Percentiles rank a stretch among this genome's conserved stretches.
These are phyloP conservation scores for Nothoprocta perdicaria DNA, from an alignment of 2,113 vertebrate genomes.

Conservation along the genomic window DNA sequence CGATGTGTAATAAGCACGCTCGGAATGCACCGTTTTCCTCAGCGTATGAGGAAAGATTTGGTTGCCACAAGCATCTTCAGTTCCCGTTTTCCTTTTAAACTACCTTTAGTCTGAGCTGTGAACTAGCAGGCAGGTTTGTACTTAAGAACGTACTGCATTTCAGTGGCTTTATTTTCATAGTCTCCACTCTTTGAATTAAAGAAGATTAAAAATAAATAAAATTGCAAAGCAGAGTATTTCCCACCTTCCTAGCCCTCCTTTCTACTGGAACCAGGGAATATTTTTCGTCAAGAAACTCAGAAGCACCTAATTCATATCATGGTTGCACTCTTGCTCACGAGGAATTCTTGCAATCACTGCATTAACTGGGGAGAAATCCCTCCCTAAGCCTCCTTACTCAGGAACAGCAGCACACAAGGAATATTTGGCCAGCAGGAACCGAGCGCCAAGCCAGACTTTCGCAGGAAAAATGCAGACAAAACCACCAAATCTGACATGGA, in stretches of 20 bases:
- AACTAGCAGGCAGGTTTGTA: conserved; percentile 19
- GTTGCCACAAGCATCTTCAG: not conserved
- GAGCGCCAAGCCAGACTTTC: not conserved
- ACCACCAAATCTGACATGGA: not conserved
- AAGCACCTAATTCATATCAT: not conserved
- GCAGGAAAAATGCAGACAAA: not conserved
- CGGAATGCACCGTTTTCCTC: fast-evolving
- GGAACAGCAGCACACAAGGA: not conserved
- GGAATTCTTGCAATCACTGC: not conserved
- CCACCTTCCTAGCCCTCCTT: not conserved
- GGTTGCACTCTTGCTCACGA: not conserved
- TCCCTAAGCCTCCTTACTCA: not conserved
- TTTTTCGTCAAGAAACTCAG: not conserved
- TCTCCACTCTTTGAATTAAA: conserved; percentile 48
- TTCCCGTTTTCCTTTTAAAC: not conserved
- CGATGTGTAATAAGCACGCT: not conserved
- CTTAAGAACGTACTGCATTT: conserved; percentile 19
- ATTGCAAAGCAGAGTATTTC: not conserved
- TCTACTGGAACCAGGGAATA: not conserved
- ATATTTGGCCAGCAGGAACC: not conserved
- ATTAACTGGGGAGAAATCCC: not conserved
- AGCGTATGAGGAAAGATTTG: not conserved
- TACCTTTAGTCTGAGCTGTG: not conserved
- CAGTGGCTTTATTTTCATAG: conserved; percentile 58
- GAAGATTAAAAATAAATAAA: conserved; percentile 26